Conservation (phyloP, 2,888 invertebrate genomes). For the Pseudanteris insignis region DNA sequence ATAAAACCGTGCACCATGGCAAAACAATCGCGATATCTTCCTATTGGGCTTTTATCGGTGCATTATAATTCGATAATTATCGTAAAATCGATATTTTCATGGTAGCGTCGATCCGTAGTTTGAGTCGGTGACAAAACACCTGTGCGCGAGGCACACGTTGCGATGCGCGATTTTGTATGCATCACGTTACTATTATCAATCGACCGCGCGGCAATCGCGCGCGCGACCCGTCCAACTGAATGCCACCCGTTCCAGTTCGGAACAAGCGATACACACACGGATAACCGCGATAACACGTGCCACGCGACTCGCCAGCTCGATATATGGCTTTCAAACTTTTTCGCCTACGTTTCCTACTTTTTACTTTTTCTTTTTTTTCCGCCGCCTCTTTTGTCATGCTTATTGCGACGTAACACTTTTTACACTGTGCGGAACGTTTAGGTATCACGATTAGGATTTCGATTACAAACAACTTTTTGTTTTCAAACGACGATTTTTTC, state of each 20-base stretch:
- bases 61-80: constrained; percentile 32
- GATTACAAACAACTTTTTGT: no score
- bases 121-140: constrained; percentile 29
- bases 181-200: constrained; percentile 43
- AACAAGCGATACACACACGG: constrained; percentile 29
- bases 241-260: constrained; percentile 31
- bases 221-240: constrained; percentile 37
- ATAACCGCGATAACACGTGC: constrained; percentile 36
- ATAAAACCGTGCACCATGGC: not conserved
- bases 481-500: no score
- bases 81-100: constrained; percentile 34
- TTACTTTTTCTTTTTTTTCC: constrained; percentile 16
- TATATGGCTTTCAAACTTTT: constrained; percentile 27
- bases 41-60: constrained; percentile 7
- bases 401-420: constrained; percentile 13
- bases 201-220: constrained; percentile 39
- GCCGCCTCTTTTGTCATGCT: no score
- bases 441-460: no score
- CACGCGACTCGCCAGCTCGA: constrained; percentile 38
- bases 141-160: constrained; percentile 30
- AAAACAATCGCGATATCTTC: constrained; percentile 7
- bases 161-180: constrained; percentile 39
- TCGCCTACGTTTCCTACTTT: constrained; percentile 12
- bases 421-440: no score
- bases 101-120: constrained; percentile 28